Base-by-base conservation (phyloP, 2,888 invertebrate genomes). In the Rotaria sp. region DNA sequence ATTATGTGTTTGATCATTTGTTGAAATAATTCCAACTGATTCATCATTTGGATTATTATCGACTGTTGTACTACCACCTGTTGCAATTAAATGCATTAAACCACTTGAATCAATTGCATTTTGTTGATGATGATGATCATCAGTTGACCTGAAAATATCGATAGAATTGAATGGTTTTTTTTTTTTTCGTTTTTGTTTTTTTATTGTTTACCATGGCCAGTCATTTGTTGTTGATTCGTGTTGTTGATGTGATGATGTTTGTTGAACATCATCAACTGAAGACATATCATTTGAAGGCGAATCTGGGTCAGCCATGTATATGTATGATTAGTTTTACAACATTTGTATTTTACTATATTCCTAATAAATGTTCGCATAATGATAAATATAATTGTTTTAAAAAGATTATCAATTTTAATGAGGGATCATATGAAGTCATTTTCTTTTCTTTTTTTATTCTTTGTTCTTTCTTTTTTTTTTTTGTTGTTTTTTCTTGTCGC, bases 271-370 rank as follows among this genome's bases (percentile, higher is more conserved):
- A 67, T 35, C 35, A 67, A 67, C 35, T 67, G 67, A 35, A 38
- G 67, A 67, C 35, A 67, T 35, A 67, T 67, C 35, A 67, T 67
- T 67, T 35, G 67, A 67, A 38, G 67, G 67, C 67, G 67, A 67
- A 67, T 67, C 67, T 67, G 67, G 67, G 30, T 67, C 67, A 67
- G 67, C 67, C 67, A 67, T 67, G 18, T 21, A 67, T 67, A 21
- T 38, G 35, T 35, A 7, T 38, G 18, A 10, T 35, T 2, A 18
- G 21, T 67, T 30, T 67, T 35, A 67, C 67, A 67, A 35, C 67
- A 67, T 67, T 67, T 67, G 35, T 67, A 18, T 67, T 38, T 67
- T 35, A 21, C 38, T 21, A 35, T 38, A 67, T 67, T 67, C 67
- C 67, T 67, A 67, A 67, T 67, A 67, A 67, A 67, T 35, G 35